phyloP scores from a whole-genome alignment of 1,140 invertebrate genomes.

The Branchinecta lynchi region DNA sequence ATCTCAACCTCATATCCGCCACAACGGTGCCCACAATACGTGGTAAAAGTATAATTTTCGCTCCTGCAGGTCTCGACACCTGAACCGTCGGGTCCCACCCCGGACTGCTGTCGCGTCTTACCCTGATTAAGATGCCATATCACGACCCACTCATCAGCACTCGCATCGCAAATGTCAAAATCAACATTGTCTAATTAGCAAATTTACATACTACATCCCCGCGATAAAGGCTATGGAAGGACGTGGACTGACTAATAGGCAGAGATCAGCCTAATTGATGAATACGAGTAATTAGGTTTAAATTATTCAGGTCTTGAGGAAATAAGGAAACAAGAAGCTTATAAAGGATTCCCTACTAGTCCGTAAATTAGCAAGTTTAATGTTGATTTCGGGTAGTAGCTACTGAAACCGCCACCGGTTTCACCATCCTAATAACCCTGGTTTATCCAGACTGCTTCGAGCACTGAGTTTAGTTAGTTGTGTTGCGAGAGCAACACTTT shows the following conservation, averaged over 20 bases:
- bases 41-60: no score
- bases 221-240: not conserved
- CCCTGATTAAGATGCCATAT: conserved; percentile 11
- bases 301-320: not conserved
- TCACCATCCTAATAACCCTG: no score
- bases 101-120: not conserved
- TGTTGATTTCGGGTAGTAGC: no score
- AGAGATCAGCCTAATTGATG: not conserved
- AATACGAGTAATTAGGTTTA: not conserved
- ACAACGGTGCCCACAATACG: no score
- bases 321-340: not conserved
- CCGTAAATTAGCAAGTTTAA: no score
- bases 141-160: not conserved
- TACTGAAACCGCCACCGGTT: no score
- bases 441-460: no score
- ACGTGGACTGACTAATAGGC: not conserved
- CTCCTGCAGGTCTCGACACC: no score
- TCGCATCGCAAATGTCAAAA: not conserved
- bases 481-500: no score
- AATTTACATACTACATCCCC: not conserved
- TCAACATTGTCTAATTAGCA: not conserved
- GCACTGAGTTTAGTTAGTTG: no score
- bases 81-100: not conserved
- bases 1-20: no score
- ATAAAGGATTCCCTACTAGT: no score